Percentiles rank a stretch among this genome's conserved stretches.
Conservation (phyloP, 1,140 invertebrate species). For the Formica selysi region DNA sequence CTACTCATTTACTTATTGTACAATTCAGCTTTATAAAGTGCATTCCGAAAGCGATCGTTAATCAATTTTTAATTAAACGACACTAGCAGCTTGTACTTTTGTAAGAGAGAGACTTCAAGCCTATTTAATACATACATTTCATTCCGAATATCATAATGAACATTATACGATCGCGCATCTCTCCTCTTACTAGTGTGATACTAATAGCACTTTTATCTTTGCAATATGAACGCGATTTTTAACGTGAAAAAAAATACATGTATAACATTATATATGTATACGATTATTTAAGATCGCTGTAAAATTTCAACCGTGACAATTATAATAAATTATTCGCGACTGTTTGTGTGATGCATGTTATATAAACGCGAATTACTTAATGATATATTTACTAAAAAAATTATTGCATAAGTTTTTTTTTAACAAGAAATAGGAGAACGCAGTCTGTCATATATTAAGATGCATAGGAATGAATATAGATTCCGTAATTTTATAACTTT, state of each 20-base stretch:
- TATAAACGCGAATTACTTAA: slow-evolving; percentile 24
- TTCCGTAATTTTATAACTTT: slow-evolving; percentile 27
- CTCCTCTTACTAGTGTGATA: slow-evolving; percentile 41
- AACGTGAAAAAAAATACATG: not conserved
- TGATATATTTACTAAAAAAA: slow-evolving; percentile 35
- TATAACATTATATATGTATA: slow-evolving; percentile 3
- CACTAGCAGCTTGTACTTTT: slow-evolving; percentile 53
- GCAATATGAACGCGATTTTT: slow-evolving; percentile 19
- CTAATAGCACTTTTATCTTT: slow-evolving; percentile 56
- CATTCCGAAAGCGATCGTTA: slow-evolving; percentile 48
- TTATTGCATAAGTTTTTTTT: not conserved
- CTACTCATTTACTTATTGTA: slow-evolving; percentile 73
- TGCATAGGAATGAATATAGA: slow-evolving; percentile 52
- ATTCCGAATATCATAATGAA: slow-evolving; percentile 34
- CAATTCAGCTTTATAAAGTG: slow-evolving; percentile 69
- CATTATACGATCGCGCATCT: slow-evolving; percentile 25
- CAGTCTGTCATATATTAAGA: slow-evolving; percentile 46
- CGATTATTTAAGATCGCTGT: not conserved
- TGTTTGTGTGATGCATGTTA: slow-evolving; percentile 58
- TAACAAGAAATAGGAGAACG: slow-evolving; percentile 39
- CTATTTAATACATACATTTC: slow-evolving; percentile 56
- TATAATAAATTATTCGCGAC: slow-evolving; percentile 20
- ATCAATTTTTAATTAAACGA: slow-evolving; percentile 45
- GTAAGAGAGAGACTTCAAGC: slow-evolving; percentile 29
- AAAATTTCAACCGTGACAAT: slow-evolving; percentile 7